Evolutionary conservation across 2,113 vertebrate genomes (phyloP), one percentile per base, ranked within the genome.

Genomic region (Eulacestoma nigropectus): DNA sequence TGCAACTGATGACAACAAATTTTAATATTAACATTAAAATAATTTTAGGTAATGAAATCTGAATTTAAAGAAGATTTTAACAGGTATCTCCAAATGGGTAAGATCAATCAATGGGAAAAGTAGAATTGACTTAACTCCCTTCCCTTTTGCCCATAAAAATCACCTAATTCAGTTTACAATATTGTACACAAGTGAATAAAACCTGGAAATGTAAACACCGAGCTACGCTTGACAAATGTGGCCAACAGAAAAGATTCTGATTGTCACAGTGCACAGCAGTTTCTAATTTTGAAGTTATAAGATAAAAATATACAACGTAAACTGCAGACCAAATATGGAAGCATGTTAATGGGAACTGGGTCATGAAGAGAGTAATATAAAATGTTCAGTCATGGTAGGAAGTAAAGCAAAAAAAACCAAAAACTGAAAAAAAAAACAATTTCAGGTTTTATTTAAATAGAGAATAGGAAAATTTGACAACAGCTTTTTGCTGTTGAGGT

Each of bases 101-200:
- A 63, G 6, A 78, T 5, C 5, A 59, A 3, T 55, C 23, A 33
- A 9, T 5, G 12, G 27, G 16, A 3, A 50, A 67, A 59, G 30
- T 17, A 33, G 3, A 25, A 49, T 1, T 41, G 10, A 62, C 4
- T 41, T 35, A 60, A 42, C 0, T 0, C 2, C 12, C 7, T 65
- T 44, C 12, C 30, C 21, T 49, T 23, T 60, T 17, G 23, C 17
- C 39, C 11, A 35, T 6, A 47, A 39, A 64, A 64, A 46, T 2
- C 1, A 4, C 9, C 35, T 53, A 47, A 68, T 17, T 46, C 5
- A 32, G n/a, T 57, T 69, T 56, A 37, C 3, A 50, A 8, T 26
- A 41, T 8, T 50, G 10, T 14, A 16, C 25, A 2, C 1, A 46
- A 44, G 4, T 32, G 46, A 6, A 39, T 35, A 77, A 82, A 68